A percentile compares a stretch with the other conserved stretches of the same genome.
Evolutionary conservation across 2,888 invertebrate species (phyloP).

Genomic region (Teleogryllus oceanicus): DNA sequence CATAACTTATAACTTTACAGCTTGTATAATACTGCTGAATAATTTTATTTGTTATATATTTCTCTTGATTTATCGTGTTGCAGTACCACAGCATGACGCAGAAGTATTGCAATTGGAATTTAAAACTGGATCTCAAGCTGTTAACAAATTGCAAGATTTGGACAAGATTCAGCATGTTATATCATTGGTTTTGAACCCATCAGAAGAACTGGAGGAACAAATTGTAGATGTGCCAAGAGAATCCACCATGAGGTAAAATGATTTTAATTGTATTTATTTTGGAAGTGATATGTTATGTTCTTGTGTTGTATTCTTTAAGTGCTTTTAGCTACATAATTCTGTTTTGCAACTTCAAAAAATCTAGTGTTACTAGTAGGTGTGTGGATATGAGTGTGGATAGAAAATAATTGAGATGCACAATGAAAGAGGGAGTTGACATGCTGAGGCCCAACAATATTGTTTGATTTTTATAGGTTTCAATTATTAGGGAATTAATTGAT

Average conservation of each 20-base stretch:
- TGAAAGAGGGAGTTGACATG: too few relatives aligned
- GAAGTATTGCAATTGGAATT: background rate
- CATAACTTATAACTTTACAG: too few relatives aligned
- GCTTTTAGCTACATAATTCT: too few relatives aligned
- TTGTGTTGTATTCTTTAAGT: background rate
- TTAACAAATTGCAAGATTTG: conserved; percentile 18
- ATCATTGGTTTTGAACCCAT: conserved; percentile 4
- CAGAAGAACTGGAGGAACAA: background rate
- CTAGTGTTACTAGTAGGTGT: too few relatives aligned
- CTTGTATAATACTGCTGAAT: too few relatives aligned
- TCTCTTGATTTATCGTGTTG: background rate
- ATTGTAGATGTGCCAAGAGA: background rate
- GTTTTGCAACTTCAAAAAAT: too few relatives aligned
- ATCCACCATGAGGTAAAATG: background rate
- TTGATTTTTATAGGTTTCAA: too few relatives aligned
- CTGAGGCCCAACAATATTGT: too few relatives aligned
- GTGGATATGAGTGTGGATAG: too few relatives aligned
- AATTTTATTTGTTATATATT: background rate
- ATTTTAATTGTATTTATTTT: background rate
- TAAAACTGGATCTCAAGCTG: background rate
- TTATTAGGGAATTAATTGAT: too few relatives aligned
- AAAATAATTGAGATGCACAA: too few relatives aligned
- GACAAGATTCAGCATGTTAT: conserved; percentile 18
- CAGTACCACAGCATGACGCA: background rate
- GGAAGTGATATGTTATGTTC: background rate